Base-by-base conservation (phyloP, 1,140 invertebrate genomes). In the Batillaria attramentaria region DNA sequence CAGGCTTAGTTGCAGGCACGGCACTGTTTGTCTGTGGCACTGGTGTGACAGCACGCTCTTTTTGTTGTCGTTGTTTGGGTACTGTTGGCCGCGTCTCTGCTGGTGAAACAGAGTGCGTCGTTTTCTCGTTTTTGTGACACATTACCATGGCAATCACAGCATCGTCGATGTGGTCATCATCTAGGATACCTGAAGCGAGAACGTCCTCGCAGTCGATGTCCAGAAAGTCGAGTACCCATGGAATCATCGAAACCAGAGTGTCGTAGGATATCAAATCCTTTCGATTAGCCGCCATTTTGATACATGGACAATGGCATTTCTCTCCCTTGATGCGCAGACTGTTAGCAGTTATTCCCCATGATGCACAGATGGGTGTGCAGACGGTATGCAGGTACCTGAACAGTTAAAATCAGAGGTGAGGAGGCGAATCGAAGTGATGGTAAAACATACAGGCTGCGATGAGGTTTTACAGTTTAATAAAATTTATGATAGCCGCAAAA, bases 221-320 rank as follows among this genome's bases (percentile, higher is more conserved):
- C 10, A 80, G 54, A 39, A 80, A 77, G 42, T 80, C 79, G n/a
- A 80, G 46, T 10, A 80, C 79, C 50, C 77, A 65, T 16, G 79
- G 79, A 76, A 80, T 74, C 50, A 77, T 57, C 42, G 31, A 37
- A 20, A 72, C 28, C 24, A 80, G 16, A 28, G 42, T 70, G 18
- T 80, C 74, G 20, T 78, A 62, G n/a, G 24, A 42, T 1, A 62
- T 8, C 13, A 2, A 8, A 18, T 24, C 0, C 10, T 33, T 28
- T 33, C 10, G 1, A 5, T 60, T 6, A 10, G 73, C 28, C n/a
- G 50, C 73, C 73, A 75, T 75, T 75, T 62, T 75, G 54, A 28
- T 28, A 35, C 20, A n/a, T 18, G 43, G 20, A 18, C 35, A 10
- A n/a, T 41, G 18, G 24, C 16, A 10, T 35, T 65, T 33, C 10